These are phyloP conservation scores for Microcebus lehilahytsara DNA, from an alignment of 2,113 vertebrate species.

Conservation along the genomic window DNA sequence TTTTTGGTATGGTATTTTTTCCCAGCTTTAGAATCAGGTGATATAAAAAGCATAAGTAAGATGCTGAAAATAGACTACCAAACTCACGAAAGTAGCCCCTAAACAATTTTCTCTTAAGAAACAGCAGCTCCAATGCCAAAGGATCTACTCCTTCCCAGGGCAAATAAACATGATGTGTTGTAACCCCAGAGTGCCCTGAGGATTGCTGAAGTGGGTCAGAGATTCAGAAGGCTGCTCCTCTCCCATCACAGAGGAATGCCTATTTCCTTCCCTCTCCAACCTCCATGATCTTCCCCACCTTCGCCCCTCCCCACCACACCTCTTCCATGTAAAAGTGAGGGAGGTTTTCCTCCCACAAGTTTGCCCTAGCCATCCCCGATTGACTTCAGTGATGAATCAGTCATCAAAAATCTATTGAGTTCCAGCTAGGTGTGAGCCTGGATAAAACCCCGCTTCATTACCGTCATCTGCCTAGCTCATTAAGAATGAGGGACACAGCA, in stretches of 20 bases:
- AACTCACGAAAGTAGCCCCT: neutral
- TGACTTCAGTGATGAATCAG: constrained; percentile 14
- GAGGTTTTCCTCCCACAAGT: neutral
- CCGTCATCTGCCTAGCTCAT: neutral
- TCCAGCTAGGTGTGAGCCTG: neutral
- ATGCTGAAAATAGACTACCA: neutral
- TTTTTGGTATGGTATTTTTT: neutral
- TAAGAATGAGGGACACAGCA: constrained; percentile 18
- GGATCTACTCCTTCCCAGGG: neutral
- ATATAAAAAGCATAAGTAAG: neutral
- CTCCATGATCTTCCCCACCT: neutral
- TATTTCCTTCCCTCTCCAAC: neutral
- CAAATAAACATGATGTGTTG: neutral
- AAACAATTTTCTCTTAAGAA: neutral
- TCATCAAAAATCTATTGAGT: neutral
- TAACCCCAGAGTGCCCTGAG: neutral
- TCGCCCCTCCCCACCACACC: neutral
- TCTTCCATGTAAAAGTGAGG: neutral
- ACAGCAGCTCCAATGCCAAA: neutral
- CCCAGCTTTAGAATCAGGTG: neutral
- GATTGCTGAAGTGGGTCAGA: neutral
- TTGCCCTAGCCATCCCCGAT: neutral
- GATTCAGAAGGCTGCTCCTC: neutral
- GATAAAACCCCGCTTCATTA: neutral
- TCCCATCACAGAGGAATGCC: neutral